A percentile compares a stretch with the other conserved stretches of the same genome.
These are phyloP conservation scores for Dryocosmus kuriphilus DNA, from an alignment of 2,888 invertebrate species.

Conservation along the genomic window DNA sequence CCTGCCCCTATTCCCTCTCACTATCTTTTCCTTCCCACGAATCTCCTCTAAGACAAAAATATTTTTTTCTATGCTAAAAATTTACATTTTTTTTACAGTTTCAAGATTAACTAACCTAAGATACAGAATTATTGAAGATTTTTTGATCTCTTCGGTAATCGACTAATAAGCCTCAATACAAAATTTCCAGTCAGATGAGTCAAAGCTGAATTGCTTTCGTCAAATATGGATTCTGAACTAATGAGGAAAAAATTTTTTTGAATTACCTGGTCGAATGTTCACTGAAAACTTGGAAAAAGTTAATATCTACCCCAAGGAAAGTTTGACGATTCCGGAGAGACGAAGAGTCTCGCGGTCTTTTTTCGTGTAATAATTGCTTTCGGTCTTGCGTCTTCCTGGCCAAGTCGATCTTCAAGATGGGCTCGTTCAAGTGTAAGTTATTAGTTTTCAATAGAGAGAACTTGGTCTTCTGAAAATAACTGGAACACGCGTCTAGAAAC, in stretches of 20 bases:
- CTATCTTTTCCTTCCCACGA: too few species aligned
- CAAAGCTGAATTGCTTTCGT: neutral
- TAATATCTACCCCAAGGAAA: neutral
- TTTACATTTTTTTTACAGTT: neutral
- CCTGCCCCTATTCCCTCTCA: too few species aligned
- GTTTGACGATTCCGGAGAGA: neutral
- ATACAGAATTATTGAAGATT: neutral
- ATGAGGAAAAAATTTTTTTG: constrained; percentile 19
- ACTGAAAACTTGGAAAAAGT: constrained; percentile 19
- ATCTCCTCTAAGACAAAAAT: neutral
- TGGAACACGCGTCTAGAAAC: neutral
- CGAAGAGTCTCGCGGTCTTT: neutral
- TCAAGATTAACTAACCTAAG: neutral
- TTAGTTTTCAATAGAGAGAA: constrained; percentile 2
- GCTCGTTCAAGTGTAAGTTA: neutral
- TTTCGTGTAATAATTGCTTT: constrained; percentile 10
- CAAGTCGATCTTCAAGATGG: neutral
- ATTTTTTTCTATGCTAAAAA: neutral
- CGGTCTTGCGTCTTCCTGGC: neutral
- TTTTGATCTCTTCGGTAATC: neutral
- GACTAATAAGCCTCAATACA: neutral
- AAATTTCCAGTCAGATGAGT: neutral
- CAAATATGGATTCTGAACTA: constrained; percentile 6
- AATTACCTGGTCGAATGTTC: constrained; percentile 9
- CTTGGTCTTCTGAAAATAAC: neutral